These are phyloP conservation scores for Sinodicranocentrus sp. DNA, from an alignment of 2,888 invertebrate species.

Conservation along the genomic window DNA sequence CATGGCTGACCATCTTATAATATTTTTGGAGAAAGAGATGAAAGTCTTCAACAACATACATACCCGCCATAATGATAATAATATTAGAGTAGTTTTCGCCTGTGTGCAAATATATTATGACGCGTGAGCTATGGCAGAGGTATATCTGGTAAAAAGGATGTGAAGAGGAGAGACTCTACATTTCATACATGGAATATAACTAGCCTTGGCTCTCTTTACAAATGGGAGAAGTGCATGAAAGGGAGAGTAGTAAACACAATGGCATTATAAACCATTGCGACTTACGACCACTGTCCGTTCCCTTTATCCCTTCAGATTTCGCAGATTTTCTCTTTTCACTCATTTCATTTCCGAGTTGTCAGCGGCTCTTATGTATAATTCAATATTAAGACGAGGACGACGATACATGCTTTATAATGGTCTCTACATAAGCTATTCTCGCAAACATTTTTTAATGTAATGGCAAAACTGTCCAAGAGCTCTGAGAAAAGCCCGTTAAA, in stretches of 20 bases:
- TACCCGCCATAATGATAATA: neutral
- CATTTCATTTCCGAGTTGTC: constrained; percentile 16
- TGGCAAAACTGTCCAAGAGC: neutral
- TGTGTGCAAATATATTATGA: neutral
- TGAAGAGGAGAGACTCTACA: no score
- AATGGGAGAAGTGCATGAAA: no score
- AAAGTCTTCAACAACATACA: no score
- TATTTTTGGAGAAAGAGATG: neutral
- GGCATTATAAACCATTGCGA: constrained; percentile 8
- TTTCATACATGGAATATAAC: no score
- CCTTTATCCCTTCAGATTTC: constrained; percentile 33
- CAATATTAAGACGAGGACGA: constrained; percentile 31
- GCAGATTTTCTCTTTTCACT: constrained; percentile 11
- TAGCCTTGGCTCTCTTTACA: no score
- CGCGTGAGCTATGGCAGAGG: no score
- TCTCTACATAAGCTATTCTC: neutral
- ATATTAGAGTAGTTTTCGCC: neutral
- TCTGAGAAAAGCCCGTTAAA: neutral
- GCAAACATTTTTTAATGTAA: constrained; percentile 3
- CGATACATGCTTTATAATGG: neutral
- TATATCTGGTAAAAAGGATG: no score
- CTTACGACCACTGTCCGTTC: constrained; percentile 12
- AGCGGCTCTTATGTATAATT: constrained; percentile 32
- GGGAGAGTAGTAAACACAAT: no score
- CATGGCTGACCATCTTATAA: constrained; percentile 16